phyloP scores from a whole-genome alignment of 2,888 invertebrate genomes.

The Amblyjoppa fuscipennis region DNA sequence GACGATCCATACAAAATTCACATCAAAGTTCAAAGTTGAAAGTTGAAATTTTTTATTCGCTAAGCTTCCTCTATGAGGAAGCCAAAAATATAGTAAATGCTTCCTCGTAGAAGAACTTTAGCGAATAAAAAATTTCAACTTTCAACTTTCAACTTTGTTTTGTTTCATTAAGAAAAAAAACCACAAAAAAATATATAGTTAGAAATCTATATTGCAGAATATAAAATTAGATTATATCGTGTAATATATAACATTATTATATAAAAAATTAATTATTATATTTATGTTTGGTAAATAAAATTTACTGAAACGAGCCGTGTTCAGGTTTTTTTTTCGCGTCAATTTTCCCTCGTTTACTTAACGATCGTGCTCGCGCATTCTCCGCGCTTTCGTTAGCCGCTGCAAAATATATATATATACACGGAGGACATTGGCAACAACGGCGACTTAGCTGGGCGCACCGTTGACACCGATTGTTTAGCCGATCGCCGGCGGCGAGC shows the following conservation, averaged over 20 bases:
- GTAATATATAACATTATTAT: neutral
- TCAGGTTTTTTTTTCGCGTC: neutral
- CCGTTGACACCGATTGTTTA: constrained; percentile 57
- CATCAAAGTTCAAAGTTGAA: too few species aligned
- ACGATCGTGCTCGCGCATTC: constrained; percentile 24
- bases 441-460: constrained; percentile 12
- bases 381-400: constrained; percentile 14
- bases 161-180: too few species aligned
- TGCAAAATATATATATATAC: neutral
- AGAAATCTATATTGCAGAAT: too few species aligned
- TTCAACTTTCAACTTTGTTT: too few species aligned
- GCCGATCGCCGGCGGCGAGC: constrained; percentile 36
- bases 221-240: neutral
- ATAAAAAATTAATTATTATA: neutral
- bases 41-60: too few species aligned
- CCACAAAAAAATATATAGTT: too few species aligned
- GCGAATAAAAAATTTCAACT: too few species aligned
- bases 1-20: too few species aligned
- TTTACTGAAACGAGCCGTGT: neutral
- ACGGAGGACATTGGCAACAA: constrained; percentile 1
- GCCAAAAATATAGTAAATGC: too few species aligned
- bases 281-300: neutral
- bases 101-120: too few species aligned
- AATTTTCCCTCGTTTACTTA: constrained; percentile 13
- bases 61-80: too few species aligned